Conservation (phyloP, 2,888 invertebrate genomes). For the Andricus quercusramuli region DNA sequence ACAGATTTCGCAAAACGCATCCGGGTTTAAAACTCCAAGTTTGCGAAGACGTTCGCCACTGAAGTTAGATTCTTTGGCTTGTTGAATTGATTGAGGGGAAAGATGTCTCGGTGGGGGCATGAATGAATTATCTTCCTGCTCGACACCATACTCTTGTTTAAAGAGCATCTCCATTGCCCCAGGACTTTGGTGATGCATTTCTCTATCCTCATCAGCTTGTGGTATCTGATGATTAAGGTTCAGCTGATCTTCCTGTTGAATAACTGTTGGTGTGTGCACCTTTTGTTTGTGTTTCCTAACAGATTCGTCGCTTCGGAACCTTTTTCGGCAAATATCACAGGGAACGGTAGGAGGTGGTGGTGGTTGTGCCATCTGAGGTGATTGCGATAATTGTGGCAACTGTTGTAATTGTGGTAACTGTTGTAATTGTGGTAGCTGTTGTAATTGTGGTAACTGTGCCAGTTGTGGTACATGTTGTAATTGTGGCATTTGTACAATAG, state of each 20-base stretch:
- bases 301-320: slow-evolving; percentile 87
- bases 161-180: slow-evolving; percentile 72
- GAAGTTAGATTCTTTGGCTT: slow-evolving; percentile 86
- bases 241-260: slow-evolving; percentile 59
- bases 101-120: slow-evolving; percentile 67
- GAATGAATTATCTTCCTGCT: slow-evolving; percentile 72
- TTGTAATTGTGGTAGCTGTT: slow-evolving; percentile 55
- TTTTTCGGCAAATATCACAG: slow-evolving; percentile 87
- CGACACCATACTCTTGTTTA: slow-evolving; percentile 73
- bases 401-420: slow-evolving; percentile 44
- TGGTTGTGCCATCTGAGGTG: slow-evolving; percentile 54
- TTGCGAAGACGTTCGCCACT: slow-evolving; percentile 87
- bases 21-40: slow-evolving; percentile 90
- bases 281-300: slow-evolving; percentile 86
- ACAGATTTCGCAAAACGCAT: slow-evolving; percentile 96
- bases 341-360: slow-evolving; percentile 75
- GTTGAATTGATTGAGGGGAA: slow-evolving; percentile 79
- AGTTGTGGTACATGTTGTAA: background rate
- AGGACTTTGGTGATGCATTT: slow-evolving; percentile 67
- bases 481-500: slow-evolving; percentile 39
- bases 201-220: slow-evolving; percentile 64
- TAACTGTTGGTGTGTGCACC: slow-evolving; percentile 80
- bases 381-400: slow-evolving; percentile 56
- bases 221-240: slow-evolving; percentile 49
- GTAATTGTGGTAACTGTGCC: slow-evolving; percentile 26